Percentiles rank a stretch among this genome's conserved stretches.
Evolutionary conservation across 1,140 invertebrate genomes (phyloP).

Genomic region (Subanguina moxae): DNA sequence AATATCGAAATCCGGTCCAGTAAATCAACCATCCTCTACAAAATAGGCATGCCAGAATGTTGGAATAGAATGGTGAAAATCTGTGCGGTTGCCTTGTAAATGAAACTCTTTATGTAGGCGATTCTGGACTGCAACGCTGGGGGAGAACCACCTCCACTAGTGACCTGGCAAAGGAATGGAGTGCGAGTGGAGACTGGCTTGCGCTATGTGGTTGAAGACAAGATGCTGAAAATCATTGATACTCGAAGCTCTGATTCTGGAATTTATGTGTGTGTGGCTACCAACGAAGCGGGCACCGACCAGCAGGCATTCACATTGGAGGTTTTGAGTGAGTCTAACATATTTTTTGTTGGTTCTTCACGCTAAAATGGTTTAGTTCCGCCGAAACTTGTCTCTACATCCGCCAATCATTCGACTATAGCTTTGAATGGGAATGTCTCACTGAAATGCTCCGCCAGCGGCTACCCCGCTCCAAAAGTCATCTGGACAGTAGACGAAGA

Average conservation of each 20-base stretch:
- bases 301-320: slow-evolving; percentile 58
- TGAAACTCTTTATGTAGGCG: too few relatives aligned
- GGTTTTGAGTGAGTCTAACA: slow-evolving; percentile 37
- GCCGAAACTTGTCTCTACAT: slow-evolving; percentile 40
- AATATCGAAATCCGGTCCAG: too few relatives aligned
- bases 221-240: slow-evolving; percentile 42
- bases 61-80: too few relatives aligned
- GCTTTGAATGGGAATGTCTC: slow-evolving; percentile 40
- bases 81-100: too few relatives aligned
- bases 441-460: slow-evolving; percentile 44
- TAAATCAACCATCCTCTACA: too few relatives aligned
- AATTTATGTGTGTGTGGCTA: slow-evolving; percentile 56
- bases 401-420: slow-evolving; percentile 38
- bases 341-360: background rate
- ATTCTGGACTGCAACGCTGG: slow-evolving; percentile 46
- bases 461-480: slow-evolving; percentile 48
- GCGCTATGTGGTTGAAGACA: slow-evolving; percentile 46
- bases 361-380: background rate
- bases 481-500: slow-evolving; percentile 47
- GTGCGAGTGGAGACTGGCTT: slow-evolving; percentile 51
- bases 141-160: slow-evolving; percentile 48
- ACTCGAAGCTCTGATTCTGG: slow-evolving; percentile 53
- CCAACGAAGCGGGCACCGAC: slow-evolving; percentile 54
- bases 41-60: too few relatives aligned
- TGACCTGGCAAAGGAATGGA: slow-evolving; percentile 53